Evolutionary conservation across 2,113 vertebrate genomes (phyloP).

Genomic region (Leuciscus idus): DNA sequence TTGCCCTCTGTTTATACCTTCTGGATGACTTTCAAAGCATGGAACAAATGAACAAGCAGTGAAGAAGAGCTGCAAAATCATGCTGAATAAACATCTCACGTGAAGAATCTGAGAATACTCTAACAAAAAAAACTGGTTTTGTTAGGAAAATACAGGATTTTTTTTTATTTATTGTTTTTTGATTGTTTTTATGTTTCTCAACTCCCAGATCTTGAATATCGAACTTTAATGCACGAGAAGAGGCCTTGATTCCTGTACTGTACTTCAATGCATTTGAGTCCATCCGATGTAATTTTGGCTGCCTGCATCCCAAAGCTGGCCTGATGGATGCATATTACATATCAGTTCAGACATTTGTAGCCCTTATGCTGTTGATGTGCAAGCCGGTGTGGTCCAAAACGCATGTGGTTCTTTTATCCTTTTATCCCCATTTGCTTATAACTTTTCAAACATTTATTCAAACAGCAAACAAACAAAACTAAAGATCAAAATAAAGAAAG

Average conservation of each 20-base stretch:
- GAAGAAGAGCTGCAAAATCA: constrained; percentile 5
- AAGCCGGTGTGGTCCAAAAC: constrained; percentile 44
- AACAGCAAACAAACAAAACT: constrained; percentile 33
- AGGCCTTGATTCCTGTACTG: neutral
- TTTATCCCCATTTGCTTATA: constrained; percentile 21
- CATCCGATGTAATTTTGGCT: neutral
- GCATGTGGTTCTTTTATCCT: constrained; percentile 46
- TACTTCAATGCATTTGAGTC: neutral
- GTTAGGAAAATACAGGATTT: neutral
- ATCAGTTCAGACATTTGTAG: constrained; percentile 39
- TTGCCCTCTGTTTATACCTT: neutral
- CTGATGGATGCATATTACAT: constrained; percentile 35
- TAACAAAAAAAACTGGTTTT: neutral
- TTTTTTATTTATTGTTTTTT: constrained; percentile 22
- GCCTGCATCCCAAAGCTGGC: constrained; percentile 45
- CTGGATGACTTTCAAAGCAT: neutral
- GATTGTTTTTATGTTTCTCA: neutral
- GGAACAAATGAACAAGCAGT: neutral
- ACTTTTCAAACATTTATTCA: constrained; percentile 32
- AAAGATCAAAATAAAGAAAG: constrained; percentile 13
- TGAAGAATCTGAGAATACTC: neutral
- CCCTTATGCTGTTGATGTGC: constrained; percentile 42
- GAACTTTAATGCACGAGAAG: constrained; percentile 1
- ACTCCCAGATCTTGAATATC: neutral
- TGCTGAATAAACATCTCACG: neutral